Evolutionary conservation across 2,113 vertebrate genomes (phyloP).

Genomic region (Crotalus helleri): DNA sequence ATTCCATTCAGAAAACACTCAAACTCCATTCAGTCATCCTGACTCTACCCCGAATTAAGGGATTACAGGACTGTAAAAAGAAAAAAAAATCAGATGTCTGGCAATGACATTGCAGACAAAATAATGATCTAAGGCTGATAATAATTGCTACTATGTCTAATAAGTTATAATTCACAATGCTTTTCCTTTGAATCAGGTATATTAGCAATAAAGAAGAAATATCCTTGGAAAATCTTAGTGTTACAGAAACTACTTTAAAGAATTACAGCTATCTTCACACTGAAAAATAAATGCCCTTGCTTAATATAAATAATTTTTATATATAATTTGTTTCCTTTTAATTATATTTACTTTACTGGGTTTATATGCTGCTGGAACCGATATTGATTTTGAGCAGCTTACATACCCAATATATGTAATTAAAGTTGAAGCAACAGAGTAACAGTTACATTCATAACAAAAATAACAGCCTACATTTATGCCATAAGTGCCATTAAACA

Average conservation of each 20-base stretch:
- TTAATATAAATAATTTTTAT: background rate
- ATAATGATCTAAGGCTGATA: background rate
- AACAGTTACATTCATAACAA: background rate
- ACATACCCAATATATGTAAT: background rate
- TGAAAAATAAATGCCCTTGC: background rate
- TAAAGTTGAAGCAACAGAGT: background rate
- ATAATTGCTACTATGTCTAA: background rate
- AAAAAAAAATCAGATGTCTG: background rate
- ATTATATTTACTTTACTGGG: background rate
- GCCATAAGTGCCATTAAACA: background rate
- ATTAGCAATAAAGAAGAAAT: background rate
- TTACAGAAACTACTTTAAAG: background rate
- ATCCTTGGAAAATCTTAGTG: background rate
- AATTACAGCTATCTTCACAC: background rate
- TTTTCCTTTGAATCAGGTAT: background rate
- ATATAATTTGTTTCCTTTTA: background rate
- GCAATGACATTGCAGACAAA: background rate
- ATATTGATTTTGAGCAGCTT: background rate
- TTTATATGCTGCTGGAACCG: background rate
- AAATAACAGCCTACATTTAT: background rate
- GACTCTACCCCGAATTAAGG: background rate
- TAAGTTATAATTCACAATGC: background rate
- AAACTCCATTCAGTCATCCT: background rate
- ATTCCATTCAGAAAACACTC: background rate
- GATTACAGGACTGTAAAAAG: background rate